phyloP scores from a whole-genome alignment of 2,888 invertebrate genomes.

The Monoplex corrugatus region DNA sequence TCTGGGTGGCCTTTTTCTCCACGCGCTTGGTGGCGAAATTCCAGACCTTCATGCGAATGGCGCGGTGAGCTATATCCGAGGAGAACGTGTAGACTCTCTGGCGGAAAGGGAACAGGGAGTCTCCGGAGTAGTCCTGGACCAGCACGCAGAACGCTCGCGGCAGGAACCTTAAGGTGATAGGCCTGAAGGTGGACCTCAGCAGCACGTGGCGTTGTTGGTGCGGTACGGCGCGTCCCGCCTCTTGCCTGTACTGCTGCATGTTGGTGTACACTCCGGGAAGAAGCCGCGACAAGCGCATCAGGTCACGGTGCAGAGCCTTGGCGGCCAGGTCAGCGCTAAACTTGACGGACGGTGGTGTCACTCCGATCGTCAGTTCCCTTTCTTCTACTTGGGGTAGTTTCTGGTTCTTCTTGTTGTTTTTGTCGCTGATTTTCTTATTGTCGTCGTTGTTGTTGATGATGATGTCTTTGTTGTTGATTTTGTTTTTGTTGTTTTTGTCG shows the following conservation, averaged over 20 bases:
- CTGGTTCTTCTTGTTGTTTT: neutral
- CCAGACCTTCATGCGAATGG: slow-evolving; percentile 47
- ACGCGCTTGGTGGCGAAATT: slow-evolving; percentile 39
- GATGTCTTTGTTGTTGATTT: neutral
- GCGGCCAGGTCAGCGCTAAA: neutral
- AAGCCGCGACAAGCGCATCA: slow-evolving; percentile 27
- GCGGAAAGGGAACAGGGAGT: slow-evolving; percentile 43
- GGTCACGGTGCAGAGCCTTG: slow-evolving; percentile 28
- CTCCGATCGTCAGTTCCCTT: too few relatives aligned
- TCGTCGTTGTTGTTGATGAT: neutral
- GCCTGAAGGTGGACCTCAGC: slow-evolving; percentile 51
- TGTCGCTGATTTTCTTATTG: neutral
- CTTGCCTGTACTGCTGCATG: slow-evolving; percentile 51
- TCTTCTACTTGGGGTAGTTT: neutral
- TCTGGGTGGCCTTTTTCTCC: slow-evolving; percentile 40
- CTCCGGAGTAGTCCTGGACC: slow-evolving; percentile 48
- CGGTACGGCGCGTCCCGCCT: slow-evolving; percentile 36
- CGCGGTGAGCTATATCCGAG: slow-evolving; percentile 29
- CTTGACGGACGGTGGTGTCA: neutral
- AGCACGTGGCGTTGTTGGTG: slow-evolving; percentile 45
- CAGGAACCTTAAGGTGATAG: slow-evolving; percentile 42
- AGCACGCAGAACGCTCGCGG: slow-evolving; percentile 44
- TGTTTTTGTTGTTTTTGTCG: too few relatives aligned
- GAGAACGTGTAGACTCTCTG: slow-evolving; percentile 47
- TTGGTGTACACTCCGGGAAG: slow-evolving; percentile 52